A percentile compares a stretch with the other conserved stretches of the same genome.
These are phyloP conservation scores for Brachionus asplanchnoidis DNA, from an alignment of 1,140 invertebrate genomes.

Conservation along the genomic window DNA sequence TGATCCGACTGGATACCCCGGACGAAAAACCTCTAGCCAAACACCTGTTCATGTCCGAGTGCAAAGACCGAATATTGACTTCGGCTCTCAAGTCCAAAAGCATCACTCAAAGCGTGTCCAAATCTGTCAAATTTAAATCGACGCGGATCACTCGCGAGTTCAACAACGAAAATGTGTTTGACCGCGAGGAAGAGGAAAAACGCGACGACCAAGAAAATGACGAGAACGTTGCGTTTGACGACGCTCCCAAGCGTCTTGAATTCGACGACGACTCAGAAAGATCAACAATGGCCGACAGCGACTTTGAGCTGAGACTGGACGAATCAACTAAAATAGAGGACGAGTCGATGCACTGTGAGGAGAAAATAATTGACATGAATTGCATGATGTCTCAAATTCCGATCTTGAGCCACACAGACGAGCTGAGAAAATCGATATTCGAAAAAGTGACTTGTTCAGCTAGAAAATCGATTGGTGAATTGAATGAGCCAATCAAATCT, in stretches of 20 bases:
- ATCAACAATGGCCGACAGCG: neutral
- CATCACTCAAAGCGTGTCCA: neutral
- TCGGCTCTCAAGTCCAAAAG: neutral
- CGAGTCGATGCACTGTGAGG: neutral
- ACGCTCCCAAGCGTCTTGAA: neutral
- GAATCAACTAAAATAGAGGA: neutral
- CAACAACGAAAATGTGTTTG: neutral
- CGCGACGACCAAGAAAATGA: neutral
- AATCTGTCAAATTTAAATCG: slow-evolving; percentile 12
- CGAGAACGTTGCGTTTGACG: neutral
- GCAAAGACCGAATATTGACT: neutral
- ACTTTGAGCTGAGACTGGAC: neutral
- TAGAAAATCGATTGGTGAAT: neutral
- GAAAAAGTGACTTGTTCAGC: slow-evolving; percentile 6
- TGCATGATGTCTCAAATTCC: neutral
- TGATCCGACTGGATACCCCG: neutral
- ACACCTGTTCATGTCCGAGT: neutral
- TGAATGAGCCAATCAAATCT: neutral
- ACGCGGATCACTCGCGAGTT: neutral
- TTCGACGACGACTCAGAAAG: neutral
- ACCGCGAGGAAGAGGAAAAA: neutral
- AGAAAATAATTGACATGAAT: neutral
- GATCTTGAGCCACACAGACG: neutral
- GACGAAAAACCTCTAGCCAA: neutral
- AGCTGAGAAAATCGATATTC: neutral